Conservation (phyloP, 1,140 invertebrate genomes). For the Papilio polytes region DNA sequence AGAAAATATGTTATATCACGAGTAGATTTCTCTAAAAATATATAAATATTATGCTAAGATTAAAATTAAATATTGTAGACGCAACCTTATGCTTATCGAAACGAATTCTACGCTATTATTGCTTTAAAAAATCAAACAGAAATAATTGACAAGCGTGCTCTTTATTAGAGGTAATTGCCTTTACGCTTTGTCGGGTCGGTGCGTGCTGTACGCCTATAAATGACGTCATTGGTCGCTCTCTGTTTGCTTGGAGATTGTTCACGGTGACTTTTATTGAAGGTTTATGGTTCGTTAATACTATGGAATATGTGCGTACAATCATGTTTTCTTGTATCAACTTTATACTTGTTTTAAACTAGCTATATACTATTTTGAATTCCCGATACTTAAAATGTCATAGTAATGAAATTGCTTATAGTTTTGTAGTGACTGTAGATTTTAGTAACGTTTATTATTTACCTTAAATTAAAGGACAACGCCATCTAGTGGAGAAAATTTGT, state of each 20-base stretch:
- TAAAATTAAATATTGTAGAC: background rate
- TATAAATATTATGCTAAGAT: background rate
- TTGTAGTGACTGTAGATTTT: no score
- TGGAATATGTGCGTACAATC: background rate
- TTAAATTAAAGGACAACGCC: background rate
- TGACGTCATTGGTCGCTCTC: constrained; percentile 25
- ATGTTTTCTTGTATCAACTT: background rate
- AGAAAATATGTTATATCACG: no score
- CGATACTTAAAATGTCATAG: no score
- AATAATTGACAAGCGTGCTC: constrained; percentile 20
- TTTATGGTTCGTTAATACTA: constrained; percentile 7
- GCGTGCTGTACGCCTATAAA: constrained; percentile 25
- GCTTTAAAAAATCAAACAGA: constrained; percentile 28
- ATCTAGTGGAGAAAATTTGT: background rate
- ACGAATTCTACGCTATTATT: background rate
- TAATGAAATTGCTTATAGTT: no score
- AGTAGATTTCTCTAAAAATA: no score
- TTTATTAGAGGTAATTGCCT: constrained; percentile 36
- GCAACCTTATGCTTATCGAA: background rate
- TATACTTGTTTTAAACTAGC: background rate
- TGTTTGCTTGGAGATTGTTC: constrained; percentile 25
- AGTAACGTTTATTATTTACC: no score
- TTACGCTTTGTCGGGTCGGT: constrained; percentile 21
- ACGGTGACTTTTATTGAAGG: constrained; percentile 32
- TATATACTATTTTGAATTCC: no score